Conservation (phyloP, 2,888 invertebrate species). For the Nebria salina region DNA sequence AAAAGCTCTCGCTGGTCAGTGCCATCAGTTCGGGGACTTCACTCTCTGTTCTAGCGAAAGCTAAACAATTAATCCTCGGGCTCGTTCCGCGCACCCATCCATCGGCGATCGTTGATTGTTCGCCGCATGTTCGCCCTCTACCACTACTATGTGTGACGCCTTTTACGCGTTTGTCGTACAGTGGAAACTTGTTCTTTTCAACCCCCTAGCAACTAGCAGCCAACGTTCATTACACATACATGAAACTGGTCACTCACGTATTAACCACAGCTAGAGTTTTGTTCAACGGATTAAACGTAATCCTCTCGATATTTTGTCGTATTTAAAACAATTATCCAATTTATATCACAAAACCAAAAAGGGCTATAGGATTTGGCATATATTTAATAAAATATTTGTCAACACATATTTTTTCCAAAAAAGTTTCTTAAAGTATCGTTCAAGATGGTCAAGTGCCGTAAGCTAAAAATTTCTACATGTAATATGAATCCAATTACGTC, state of each 20-base stretch:
- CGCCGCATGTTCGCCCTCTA: background rate
- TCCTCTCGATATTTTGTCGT: background rate
- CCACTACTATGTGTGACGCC: background rate
- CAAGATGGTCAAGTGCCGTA: too few species aligned
- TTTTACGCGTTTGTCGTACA: background rate
- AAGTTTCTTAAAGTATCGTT: too few species aligned
- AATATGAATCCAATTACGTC: too few species aligned
- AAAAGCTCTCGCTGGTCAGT: background rate
- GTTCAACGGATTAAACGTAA: background rate
- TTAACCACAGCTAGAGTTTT: background rate
- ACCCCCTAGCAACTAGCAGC: background rate
- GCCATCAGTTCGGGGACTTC: background rate
- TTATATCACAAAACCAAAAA: background rate
- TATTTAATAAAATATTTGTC: too few species aligned
- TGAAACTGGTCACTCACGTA: background rate
- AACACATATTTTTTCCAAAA: too few species aligned
- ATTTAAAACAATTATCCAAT: background rate
- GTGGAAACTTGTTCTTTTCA: background rate
- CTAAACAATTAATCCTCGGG: constrained; percentile 14
- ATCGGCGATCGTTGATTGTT: background rate
- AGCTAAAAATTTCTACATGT: too few species aligned
- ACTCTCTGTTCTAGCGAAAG: constrained; percentile 3
- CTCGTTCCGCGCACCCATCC: background rate
- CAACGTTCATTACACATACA: background rate
- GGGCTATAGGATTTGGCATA: background rate